These are phyloP conservation scores for Alloplasta piceator DNA, from an alignment of 2,888 invertebrate species.

Conservation along the genomic window DNA sequence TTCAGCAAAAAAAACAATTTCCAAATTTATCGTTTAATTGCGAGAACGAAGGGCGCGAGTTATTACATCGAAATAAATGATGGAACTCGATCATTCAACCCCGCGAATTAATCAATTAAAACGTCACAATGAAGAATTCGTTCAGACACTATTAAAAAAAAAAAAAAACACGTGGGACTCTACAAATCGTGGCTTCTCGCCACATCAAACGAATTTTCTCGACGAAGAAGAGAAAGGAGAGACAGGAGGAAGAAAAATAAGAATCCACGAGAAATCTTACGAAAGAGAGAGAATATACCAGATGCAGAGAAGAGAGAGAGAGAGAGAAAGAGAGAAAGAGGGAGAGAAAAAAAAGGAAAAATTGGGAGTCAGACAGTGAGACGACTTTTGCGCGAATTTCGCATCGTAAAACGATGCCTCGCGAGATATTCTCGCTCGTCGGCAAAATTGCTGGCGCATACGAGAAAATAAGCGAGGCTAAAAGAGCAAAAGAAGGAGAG, in stretches of 20 bases:
- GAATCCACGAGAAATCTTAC: neutral
- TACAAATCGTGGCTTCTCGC: neutral
- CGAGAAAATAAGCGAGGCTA: neutral
- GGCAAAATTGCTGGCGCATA: slow-evolving; percentile 44
- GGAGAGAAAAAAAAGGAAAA: slow-evolving; percentile 6
- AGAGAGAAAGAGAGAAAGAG: slow-evolving; percentile 1
- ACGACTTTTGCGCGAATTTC: slow-evolving; percentile 53
- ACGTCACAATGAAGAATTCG: neutral
- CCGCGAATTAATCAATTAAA: neutral
- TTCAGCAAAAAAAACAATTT: too few species aligned
- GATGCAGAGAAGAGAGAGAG: neutral
- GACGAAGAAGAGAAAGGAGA: neutral
- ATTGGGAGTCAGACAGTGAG: slow-evolving; percentile 21
- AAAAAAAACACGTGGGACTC: neutral
- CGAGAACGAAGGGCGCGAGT: too few species aligned
- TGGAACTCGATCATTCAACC: neutral
- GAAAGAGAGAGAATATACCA: slow-evolving; percentile 3
- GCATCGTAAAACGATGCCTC: slow-evolving; percentile 54
- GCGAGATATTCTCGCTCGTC: slow-evolving; percentile 42
- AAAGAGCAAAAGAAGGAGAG: slow-evolving; percentile 20
- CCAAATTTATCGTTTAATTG: too few species aligned
- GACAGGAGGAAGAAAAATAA: neutral
- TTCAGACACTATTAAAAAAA: neutral
- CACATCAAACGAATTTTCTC: slow-evolving; percentile 8
- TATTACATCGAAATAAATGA: neutral